A percentile compares a stretch with the other conserved stretches of the same genome.
Evolutionary conservation across 2,888 invertebrate species (phyloP).

Genomic region (Myopa testacea): DNA sequence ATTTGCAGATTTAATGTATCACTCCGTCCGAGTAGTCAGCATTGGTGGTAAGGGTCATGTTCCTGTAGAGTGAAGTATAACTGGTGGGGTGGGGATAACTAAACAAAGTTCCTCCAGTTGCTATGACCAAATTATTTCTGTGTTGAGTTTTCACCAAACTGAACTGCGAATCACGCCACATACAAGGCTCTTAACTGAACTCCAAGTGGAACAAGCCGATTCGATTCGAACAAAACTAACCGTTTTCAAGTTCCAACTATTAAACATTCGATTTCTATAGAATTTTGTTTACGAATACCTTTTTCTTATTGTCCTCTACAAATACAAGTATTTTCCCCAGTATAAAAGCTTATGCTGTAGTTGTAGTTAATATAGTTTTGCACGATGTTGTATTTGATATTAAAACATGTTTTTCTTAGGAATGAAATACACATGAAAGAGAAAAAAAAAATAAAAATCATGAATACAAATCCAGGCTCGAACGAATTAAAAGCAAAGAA

Average conservation of each 20-base stretch:
- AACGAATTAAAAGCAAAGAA: background rate
- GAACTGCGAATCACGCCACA: too few relatives aligned
- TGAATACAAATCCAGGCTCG: background rate
- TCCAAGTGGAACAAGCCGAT: background rate
- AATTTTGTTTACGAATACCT: background rate
- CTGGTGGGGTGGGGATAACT: background rate
- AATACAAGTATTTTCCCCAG: constrained; percentile 33
- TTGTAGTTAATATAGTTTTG: constrained; percentile 27
- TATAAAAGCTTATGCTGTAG: background rate
- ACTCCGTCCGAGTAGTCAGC: background rate
- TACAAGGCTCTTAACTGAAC: background rate
- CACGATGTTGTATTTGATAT: constrained; percentile 32
- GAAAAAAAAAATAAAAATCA: background rate
- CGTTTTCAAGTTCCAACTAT: constrained; percentile 3
- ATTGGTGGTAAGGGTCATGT: background rate
- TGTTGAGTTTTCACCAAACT: too few relatives aligned
- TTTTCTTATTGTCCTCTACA: constrained; percentile 37
- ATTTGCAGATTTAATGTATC: constrained; percentile 16
- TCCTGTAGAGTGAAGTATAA: background rate
- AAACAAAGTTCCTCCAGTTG: constrained; percentile 26
- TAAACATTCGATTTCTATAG: constrained; percentile 11
- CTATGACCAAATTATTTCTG: constrained; percentile 19
- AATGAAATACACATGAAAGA: constrained; percentile 4
- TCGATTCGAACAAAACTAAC: background rate
- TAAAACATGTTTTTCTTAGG: constrained; percentile 32